These are phyloP conservation scores for Drosophila atripex DNA, from an alignment of 2,888 invertebrate species.

Conservation along the genomic window DNA sequence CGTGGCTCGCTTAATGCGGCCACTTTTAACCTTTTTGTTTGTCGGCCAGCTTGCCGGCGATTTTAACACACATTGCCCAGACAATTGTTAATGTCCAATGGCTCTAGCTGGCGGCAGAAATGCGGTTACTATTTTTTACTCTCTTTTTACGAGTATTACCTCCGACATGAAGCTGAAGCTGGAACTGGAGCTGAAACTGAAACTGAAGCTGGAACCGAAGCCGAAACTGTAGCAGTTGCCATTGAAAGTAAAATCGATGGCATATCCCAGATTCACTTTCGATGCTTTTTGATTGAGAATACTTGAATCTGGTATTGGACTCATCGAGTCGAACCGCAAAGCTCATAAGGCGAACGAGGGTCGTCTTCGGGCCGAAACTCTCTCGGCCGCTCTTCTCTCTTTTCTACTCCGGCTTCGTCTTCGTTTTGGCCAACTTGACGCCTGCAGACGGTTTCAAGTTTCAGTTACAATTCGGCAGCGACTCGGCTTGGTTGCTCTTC, in stretches of 20 bases:
- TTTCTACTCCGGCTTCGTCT: conserved; percentile 28
- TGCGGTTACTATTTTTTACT: conserved; percentile 45
- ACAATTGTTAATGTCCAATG: conserved; percentile 31
- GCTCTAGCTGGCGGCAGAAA: conserved; percentile 49
- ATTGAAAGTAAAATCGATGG: conserved; percentile 57
- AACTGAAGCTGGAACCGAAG: background rate
- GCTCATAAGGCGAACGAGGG: conserved; percentile 25
- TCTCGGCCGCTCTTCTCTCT: conserved; percentile 41
- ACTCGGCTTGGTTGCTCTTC: conserved; percentile 76
- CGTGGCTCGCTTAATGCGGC: conserved; percentile 49
- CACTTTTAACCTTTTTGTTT: conserved; percentile 37
- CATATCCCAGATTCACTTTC: conserved; percentile 78
- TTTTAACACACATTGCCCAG: conserved; percentile 51
- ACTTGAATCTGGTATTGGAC: conserved; percentile 45
- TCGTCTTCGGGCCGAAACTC: conserved; percentile 29
- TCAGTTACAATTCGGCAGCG: conserved; percentile 80
- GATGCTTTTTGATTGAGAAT: conserved; percentile 72
- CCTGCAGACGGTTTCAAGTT: conserved; percentile 63
- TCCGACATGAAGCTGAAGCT: conserved; percentile 8
- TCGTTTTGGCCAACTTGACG: conserved; percentile 45
- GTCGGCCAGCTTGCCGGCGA: conserved; percentile 52
- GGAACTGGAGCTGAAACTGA: background rate
- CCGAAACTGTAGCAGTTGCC: conserved; percentile 29
- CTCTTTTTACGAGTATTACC: conserved; percentile 45
- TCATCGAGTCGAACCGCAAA: conserved; percentile 16